phyloP scores from a whole-genome alignment of 2,113 vertebrate species.

The Tachuris rubrigastra region DNA sequence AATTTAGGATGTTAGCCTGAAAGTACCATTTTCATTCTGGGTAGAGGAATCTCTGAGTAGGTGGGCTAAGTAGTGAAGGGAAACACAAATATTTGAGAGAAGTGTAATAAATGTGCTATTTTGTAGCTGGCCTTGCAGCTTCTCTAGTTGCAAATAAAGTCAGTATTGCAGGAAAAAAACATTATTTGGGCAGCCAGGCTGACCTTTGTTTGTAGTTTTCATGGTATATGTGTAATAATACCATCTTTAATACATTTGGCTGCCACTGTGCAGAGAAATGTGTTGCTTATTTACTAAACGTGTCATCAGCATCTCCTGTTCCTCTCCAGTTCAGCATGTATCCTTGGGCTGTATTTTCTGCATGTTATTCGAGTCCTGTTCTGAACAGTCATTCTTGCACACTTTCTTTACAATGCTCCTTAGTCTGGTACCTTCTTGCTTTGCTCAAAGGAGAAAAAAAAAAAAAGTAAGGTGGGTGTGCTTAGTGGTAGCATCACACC shows the following conservation, averaged over 20 bases:
- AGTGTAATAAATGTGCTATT: background rate
- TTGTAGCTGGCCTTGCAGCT: background rate
- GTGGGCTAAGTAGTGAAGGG: background rate
- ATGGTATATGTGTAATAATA: background rate
- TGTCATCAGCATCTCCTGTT: slow-evolving; percentile 5
- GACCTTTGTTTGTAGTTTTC: background rate
- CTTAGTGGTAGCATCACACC: background rate
- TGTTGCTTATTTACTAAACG: background rate
- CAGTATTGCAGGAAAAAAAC: background rate
- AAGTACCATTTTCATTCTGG: background rate
- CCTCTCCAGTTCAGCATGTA: background rate
- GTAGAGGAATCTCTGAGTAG: background rate
- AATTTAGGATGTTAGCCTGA: background rate
- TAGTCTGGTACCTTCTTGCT: background rate
- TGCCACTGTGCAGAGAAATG: background rate
- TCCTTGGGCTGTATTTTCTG: slow-evolving; percentile 15
- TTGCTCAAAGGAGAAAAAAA: background rate
- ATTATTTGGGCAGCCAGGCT: background rate
- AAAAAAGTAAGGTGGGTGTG: background rate
- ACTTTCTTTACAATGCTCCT: background rate
- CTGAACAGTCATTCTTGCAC: background rate
- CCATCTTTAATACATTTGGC: background rate
- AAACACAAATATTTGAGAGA: background rate
- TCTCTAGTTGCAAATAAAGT: background rate
- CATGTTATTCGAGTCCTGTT: background rate